A percentile compares a stretch with the other conserved stretches of the same genome.
phyloP scores from a whole-genome alignment of 2,888 invertebrate genomes.

The Amiota minor region DNA sequence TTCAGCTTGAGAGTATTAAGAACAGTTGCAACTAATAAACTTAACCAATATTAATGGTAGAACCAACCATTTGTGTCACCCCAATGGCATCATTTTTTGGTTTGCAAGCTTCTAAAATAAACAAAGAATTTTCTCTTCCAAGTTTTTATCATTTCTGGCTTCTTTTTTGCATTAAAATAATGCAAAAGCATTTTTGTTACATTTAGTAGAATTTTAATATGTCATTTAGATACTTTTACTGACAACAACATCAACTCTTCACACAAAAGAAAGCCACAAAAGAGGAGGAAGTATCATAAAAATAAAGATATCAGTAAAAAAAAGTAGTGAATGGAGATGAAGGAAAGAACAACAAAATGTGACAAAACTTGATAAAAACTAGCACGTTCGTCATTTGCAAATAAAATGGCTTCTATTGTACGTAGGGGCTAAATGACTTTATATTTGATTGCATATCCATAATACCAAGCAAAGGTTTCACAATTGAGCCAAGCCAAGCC shows the following conservation, averaged over 20 bases:
- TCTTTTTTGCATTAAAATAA: not conserved
- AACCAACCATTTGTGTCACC: too few species aligned
- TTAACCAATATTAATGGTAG: not conserved
- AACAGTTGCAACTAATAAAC: conserved; percentile 18
- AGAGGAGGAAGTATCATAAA: not conserved
- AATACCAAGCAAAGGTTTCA: not conserved
- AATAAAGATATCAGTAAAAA: not conserved
- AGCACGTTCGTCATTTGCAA: conserved; percentile 67
- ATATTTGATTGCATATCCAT: conserved; percentile 11
- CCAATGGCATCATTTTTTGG: not conserved
- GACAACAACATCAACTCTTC: too few species aligned
- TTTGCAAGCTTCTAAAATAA: not conserved
- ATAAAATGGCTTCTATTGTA: conserved; percentile 40
- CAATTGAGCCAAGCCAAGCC: not conserved
- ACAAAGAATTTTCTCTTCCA: too few species aligned
- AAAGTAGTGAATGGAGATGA: not conserved
- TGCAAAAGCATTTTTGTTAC: not conserved
- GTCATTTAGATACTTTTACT: too few species aligned
- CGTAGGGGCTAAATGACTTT: not conserved
- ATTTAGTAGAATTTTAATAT: not conserved
- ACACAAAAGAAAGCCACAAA: too few species aligned
- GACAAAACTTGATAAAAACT: conserved; percentile 61
- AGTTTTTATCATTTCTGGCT: conserved; percentile 1
- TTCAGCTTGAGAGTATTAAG: not conserved
- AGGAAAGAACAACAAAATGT: not conserved